Conservation (phyloP, 2,888 invertebrate species). For the Zaprionus lineosus region DNA sequence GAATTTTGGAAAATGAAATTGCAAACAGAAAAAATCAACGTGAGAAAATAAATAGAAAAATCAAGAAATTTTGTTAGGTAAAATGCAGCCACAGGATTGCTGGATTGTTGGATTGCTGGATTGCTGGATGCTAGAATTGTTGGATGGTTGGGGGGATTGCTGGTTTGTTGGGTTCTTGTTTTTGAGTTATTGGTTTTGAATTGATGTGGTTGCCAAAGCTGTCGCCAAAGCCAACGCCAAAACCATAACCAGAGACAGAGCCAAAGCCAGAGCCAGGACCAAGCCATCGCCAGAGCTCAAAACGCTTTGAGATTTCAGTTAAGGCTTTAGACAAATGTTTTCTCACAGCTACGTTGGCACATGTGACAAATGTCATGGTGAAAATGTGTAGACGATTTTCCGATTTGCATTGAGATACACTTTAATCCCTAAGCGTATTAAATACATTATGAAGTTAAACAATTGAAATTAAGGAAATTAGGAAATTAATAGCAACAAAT, state of each 20-base stretch:
- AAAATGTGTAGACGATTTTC: constrained; percentile 17
- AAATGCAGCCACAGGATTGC: constrained; percentile 69
- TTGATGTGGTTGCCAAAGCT: constrained; percentile 51
- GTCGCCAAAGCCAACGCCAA: constrained; percentile 16
- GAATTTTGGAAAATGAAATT: constrained; percentile 72
- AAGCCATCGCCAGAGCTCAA: constrained; percentile 37
- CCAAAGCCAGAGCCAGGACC: too few relatives aligned
- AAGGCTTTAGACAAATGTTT: constrained; percentile 52
- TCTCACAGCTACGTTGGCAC: constrained; percentile 42
- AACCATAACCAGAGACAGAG: too few relatives aligned
- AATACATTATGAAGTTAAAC: too few relatives aligned
- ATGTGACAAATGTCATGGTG: constrained; percentile 42
- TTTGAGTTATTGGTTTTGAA: constrained; percentile 75
- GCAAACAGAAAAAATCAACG: constrained; percentile 38
- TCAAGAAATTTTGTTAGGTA: constrained; percentile 47
- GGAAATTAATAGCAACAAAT: too few relatives aligned
- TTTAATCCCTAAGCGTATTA: too few relatives aligned
- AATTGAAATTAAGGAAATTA: too few relatives aligned
- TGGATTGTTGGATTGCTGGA: constrained; percentile 23
- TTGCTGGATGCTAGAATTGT: constrained; percentile 22
- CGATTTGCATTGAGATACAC: constrained; percentile 45
- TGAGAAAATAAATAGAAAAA: constrained; percentile 16
- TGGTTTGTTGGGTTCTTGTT: constrained; percentile 51
- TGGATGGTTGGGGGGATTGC: constrained; percentile 29
- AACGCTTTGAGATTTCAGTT: constrained; percentile 49